Base-by-base conservation (phyloP, 2,888 invertebrate genomes). In the Pollenia labialis region DNA sequence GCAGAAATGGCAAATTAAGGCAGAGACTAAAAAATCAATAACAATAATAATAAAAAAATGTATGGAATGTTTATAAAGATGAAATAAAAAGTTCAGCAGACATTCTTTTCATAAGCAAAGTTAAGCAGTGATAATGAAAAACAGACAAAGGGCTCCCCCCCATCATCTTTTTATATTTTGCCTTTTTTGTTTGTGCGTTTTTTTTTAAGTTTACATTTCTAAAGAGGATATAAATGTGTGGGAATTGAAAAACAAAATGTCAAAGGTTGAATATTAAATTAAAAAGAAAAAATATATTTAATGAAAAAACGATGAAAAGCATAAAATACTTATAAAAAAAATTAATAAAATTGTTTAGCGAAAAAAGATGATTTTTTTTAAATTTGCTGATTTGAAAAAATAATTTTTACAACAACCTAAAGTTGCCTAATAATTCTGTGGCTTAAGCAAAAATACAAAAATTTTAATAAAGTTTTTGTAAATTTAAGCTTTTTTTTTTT, bases 61-160 rank as follows among this genome's bases (percentile, higher is more conserved):
- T 18, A 62, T 42, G 52, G 10, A 44, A 66, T 54, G 46, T 52
- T 2, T 54, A 46, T 56, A 64, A 81, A 82, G 7, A 75, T 82
- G 68, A 76, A 79, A 74, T 60, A 84, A 79, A 79, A 84, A 84
- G 66, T 84, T 84, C 84, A 84, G 72, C 79, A 84, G 84, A 84
- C 79, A 80, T 80, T 79, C 79, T 79, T 79, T 84, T 74, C 68
- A 80, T 54, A 74, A 80, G 74, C 74, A 60, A 68, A 79, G 72
- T 84, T 84, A 84, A 80, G 62, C 84, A 84, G 84, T 80, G 84
- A 84, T 84, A 84, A 84, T 84, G 84, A 84, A 84, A 84, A 84
- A 68, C 79, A 74, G 79, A 84, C 79, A 84, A 68, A 80, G 69
- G 74, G 16, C 40, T 64, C 54, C 42, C 52, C 42, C 40, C 18